Evolutionary conservation across 2,113 vertebrate species (phyloP), one percentile per base, ranked within the genome.

Genomic region (Lontra canadensis): DNA sequence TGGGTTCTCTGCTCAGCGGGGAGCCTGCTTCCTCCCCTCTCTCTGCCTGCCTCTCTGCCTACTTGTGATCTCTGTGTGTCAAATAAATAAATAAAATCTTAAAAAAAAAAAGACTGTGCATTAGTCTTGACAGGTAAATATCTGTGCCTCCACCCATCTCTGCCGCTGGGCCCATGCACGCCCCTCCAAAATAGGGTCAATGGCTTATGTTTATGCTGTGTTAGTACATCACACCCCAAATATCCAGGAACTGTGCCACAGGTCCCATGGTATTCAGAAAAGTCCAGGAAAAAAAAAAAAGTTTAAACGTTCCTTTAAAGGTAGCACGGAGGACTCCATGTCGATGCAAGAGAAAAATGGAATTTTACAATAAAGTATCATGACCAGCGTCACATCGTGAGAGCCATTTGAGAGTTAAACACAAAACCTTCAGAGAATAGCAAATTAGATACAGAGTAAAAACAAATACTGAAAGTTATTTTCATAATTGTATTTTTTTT

Each of bases 71-170:
- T 57, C 55, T 7, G 17, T 57, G 6, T 57, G 55, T 57, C 55
- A 57, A 57, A 57, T 57, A 57, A 57, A 57, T 57, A 20, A 57
- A 57, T 57, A 57, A 57, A 57, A 57, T 57, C 6, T 57, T 52
- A 52, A 52, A 55, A 55, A 55, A 55, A 52, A 55, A 18, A 88
- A 94, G 49, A 31, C 82, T 63, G 67, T 97, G 83, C 88, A 71
- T 97, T 92, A 92, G 49, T 95, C 92, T 95, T 95, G 61, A 93
- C 52, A 84, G 83, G 81, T 76, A 74, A 96, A 86, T 63, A 78
- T 39, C 83, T 76, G 65, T 94, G 81, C 59, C 31, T 90, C 82
- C 63, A 83, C 15, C 39, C 71, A 57, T 49, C 39, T 76, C 84
- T 29, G 59, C 31, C 73, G 29, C 52, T 52, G 34, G 49, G 49